Conservation (phyloP, 2,888 invertebrate genomes). For the Melanargia galathea region DNA sequence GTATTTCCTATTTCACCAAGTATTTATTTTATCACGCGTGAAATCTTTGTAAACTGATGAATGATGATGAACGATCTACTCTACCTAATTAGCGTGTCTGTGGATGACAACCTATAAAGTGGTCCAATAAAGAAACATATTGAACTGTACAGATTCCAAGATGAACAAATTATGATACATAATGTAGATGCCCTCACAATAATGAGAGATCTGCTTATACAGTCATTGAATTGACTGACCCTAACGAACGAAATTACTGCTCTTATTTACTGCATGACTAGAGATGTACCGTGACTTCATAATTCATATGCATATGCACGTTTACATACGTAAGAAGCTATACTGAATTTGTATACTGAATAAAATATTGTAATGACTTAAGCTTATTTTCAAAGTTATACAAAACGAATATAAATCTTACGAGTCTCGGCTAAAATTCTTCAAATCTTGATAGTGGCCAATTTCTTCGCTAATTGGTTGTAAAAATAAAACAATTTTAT, state of each 20-base stretch:
- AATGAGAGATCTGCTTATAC: slow-evolving; percentile 33
- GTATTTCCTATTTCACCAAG: no score
- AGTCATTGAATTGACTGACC: slow-evolving; percentile 31
- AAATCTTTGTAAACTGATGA: not conserved
- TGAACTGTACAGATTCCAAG: slow-evolving; percentile 4
- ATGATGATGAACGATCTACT: no score
- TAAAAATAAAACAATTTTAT: slow-evolving; percentile 5
- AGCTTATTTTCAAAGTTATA: not conserved
- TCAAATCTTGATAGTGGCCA: not conserved
- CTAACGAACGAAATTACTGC: slow-evolving; percentile 30
- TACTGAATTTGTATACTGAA: not conserved
- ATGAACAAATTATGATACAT: slow-evolving; percentile 15
- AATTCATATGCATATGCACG: not conserved
- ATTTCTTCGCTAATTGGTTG: not conserved
- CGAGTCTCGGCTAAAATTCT: not conserved
- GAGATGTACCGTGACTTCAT: slow-evolving; percentile 9
- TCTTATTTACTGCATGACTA: slow-evolving; percentile 28
- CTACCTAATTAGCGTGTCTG: no score
- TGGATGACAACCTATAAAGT: no score
- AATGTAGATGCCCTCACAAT: slow-evolving; percentile 29
- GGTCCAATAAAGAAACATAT: not conserved
- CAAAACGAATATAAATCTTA: no score
- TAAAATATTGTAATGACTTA: no score
- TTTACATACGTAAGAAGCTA: not conserved
- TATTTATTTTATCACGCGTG: no score